Base-by-base conservation (phyloP, 2,888 invertebrate genomes). In the Liodrosophila aerea region DNA sequence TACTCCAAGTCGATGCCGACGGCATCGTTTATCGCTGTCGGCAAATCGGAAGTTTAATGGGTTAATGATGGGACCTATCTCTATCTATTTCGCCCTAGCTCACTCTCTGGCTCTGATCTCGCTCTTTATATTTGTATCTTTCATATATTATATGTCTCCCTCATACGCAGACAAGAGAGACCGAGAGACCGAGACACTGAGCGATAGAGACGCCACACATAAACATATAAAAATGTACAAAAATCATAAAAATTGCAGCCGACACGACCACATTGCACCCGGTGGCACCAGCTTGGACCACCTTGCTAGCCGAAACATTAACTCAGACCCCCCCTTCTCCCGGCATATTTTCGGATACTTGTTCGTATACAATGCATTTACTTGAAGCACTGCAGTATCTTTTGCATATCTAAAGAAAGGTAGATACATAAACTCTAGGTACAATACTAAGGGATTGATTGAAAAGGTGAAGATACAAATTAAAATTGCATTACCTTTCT, bases 21-120 rank as follows among this genome's bases (percentile, higher is more conserved):
- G 61, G 65, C 66, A 49, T 61, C 85, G 76, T 85, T 86, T 86
- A 82, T 86, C 84, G 82, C 75, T 73, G 86, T 73, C 84, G 84
- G 84, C 77, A 82, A 86, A 82, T 82, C 82, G 82, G 82, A 82
- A 82, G 82, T 82, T 82, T 82, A 82, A 82, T 82, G 82, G 82
- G 82, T 82, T 82, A 82, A 82, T 85, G 84, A 84, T 85, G 86
- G 63, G 62, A 45, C 2, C 36, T 27, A 31, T 16, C 36, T 7
- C 36, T 22, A 15, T 37, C 50, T 41, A 30, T 43, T 31, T 39
- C 52, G 11, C 44, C 29, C 33, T 1, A 30, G n/a, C 18, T 27
- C 41, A 4, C 31, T 7, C 36, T 29, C 31, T 22, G 3, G 22
- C 49, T 4, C 9, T 30, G 16, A 1, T n/a, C 43, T n/a, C 39